Percentiles rank a stretch among this genome's conserved stretches.
Evolutionary conservation across 2,113 vertebrate genomes (phyloP).

Genomic region (Formicarius rufipectus): DNA sequence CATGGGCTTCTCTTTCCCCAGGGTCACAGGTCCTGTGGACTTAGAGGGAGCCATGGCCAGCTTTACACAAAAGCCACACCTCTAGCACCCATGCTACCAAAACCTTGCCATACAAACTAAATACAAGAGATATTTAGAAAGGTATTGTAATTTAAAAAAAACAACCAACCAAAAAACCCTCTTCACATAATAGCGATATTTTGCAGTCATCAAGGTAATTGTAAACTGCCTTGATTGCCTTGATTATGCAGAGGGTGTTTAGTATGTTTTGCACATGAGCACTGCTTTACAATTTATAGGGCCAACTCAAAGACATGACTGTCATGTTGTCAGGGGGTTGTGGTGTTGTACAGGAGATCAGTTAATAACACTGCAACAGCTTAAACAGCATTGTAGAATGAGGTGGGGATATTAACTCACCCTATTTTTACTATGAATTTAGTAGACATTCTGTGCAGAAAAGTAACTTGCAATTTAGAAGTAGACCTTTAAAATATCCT

Average conservation of each 20-base stretch:
- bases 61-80: neutral
- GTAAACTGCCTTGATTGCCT: neutral
- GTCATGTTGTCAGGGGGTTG: neutral
- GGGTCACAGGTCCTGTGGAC: neutral
- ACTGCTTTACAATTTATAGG: neutral
- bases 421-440: neutral
- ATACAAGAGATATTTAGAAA: neutral
- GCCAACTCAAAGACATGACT: neutral
- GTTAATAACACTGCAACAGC: neutral
- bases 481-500: neutral
- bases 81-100: neutral
- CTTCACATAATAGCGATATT: neutral
- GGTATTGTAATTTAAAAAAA: neutral
- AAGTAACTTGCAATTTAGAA: neutral
- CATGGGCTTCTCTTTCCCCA: neutral
- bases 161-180: neutral
- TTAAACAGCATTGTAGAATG: neutral
- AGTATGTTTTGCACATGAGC: neutral
- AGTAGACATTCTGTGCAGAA: neutral
- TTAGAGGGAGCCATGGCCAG: neutral
- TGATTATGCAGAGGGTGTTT: neutral
- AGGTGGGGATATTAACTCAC: neutral
- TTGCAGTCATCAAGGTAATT: neutral
- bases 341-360: neutral
- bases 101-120: neutral